Evolutionary conservation across 2,888 invertebrate species (phyloP).

Genomic region (Phania funesta): DNA sequence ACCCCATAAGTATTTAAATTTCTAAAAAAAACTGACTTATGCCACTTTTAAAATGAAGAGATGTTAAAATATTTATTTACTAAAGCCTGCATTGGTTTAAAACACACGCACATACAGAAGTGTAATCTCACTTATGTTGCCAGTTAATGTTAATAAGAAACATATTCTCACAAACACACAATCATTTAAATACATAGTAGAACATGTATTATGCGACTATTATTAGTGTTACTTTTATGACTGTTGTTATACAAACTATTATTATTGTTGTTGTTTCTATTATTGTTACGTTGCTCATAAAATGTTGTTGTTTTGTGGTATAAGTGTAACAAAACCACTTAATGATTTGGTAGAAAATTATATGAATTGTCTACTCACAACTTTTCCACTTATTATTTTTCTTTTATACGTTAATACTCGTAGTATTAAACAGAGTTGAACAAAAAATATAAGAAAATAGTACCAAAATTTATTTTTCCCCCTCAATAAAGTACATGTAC

Average conservation of each 20-base stretch:
- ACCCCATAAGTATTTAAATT: no score
- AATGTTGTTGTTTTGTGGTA: slow-evolving; percentile 10
- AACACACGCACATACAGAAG: no score
- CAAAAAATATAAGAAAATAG: background rate
- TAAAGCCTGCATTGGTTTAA: no score
- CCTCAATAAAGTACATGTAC: background rate
- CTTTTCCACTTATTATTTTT: background rate
- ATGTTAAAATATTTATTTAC: no score
- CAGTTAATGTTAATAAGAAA: background rate
- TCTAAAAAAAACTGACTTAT: no score
- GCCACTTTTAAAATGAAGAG: no score
- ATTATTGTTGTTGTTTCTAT: slow-evolving; percentile 33
- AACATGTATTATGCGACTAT: slow-evolving; percentile 24
- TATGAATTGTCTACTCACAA: slow-evolving; percentile 12
- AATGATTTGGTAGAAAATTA: slow-evolving; percentile 53
- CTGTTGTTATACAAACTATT: slow-evolving; percentile 10
- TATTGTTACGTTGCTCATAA: slow-evolving; percentile 38
- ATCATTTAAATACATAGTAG: background rate
- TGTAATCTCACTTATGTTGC: background rate
- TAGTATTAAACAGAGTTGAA: background rate
- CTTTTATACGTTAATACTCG: background rate
- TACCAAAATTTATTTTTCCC: background rate
- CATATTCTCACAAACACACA: background rate
- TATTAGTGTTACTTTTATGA: slow-evolving; percentile 45
- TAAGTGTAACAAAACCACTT: slow-evolving; percentile 53